Evolutionary conservation across 2,797 vertebrate genomes (phyloP), one percentile per base, ranked within the genome.

Genomic region (Hephaestus fuliginosus): DNA sequence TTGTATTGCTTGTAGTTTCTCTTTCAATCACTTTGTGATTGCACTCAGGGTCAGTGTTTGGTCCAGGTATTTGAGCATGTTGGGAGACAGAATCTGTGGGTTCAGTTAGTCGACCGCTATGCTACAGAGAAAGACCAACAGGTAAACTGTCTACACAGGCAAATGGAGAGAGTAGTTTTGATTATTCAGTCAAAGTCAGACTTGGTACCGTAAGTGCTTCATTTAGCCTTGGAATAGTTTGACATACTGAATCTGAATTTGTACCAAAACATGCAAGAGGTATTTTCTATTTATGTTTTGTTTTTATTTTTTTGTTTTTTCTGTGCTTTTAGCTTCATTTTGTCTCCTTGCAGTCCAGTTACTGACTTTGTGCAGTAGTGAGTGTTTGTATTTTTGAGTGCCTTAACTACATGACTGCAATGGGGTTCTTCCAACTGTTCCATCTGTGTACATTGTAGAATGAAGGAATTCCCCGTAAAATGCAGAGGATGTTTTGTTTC

Each of bases 401-500:
- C 70, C 48, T 63, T 67, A 57, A 46, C 51, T 49, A 18, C 15
- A 49, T 52, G 25, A 65, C 28, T 41, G 51, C 51, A 58, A 43
- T n/a, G 11, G 48, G 53, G 33, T 46, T 0, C 20, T 63, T 69
- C 33, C 57, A 69, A 33, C 52, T 78, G 22, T 68, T 55, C 69
- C 2, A 48, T 61, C 15, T 11, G 30, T 9, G 46, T 41, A 39
- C 65, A 60, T 3, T 53, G 48, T 22, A 48, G 17, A 6, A 63
- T 44, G 62, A 53, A 57, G 78, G 77, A 83, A 86, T 84, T 64
- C 51, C 84, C 70, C 55, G 25, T 76, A 55, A 84, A 75, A 86
- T 73, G 53, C 57, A 60, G 58, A 78, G 79, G 78, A 87, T 81
- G 84, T 85, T 74, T 69, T 56, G 60, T 69, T 89, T 92, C 91